phyloP scores from a whole-genome alignment of 1,140 invertebrate genomes.

The Samia ricini region DNA sequence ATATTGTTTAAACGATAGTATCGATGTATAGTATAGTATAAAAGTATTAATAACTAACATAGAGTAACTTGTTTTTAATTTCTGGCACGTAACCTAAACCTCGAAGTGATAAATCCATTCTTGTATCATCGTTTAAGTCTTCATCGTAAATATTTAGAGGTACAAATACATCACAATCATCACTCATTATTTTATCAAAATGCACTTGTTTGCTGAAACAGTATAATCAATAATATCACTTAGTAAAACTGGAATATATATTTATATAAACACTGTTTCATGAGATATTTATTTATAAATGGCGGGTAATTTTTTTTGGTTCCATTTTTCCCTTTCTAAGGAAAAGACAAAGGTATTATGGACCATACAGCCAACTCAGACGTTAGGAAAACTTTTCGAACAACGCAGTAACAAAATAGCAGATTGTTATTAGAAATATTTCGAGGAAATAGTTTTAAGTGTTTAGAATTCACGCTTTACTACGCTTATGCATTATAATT shows the following conservation, averaged over 20 bases:
- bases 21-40: too few species aligned
- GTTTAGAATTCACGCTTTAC: too few species aligned
- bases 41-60: constrained; percentile 47
- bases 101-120: constrained; percentile 37
- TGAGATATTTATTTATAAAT: constrained; percentile 28
- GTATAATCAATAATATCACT: constrained; percentile 43
- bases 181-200: constrained; percentile 20
- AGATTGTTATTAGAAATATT: too few species aligned
- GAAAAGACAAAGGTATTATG: too few species aligned
- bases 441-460: too few species aligned
- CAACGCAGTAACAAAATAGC: too few species aligned
- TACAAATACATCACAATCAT: constrained; percentile 16
- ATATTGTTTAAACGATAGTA: too few species aligned
- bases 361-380: too few species aligned
- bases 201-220: constrained; percentile 8
- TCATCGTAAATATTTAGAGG: constrained; percentile 47
- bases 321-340: too few species aligned
- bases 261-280: constrained; percentile 81
- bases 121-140: constrained; percentile 35
- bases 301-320: too few species aligned
- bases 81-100: constrained; percentile 34
- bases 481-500: too few species aligned
- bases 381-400: too few species aligned
- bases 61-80: constrained; percentile 34
- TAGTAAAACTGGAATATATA: constrained; percentile 79